phyloP scores from a whole-genome alignment of 1,140 invertebrate species.

The Temnothorax longispinosus region DNA sequence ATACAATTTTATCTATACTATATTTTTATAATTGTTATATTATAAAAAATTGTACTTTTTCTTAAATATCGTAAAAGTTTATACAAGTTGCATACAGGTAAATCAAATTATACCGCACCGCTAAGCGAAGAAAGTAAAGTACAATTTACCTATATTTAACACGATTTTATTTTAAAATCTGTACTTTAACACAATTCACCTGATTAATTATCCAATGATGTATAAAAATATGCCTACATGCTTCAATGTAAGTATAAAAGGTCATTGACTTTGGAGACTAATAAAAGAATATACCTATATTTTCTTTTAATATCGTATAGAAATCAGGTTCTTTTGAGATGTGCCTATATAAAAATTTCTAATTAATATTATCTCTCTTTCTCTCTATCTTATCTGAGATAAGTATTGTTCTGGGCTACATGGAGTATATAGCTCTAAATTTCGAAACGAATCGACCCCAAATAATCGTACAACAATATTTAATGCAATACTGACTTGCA shows the following conservation, averaged over 20 bases:
- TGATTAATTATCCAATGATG: conserved; percentile 11
- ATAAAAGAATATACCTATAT: not conserved
- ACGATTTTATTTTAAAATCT: not conserved
- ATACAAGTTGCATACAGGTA: not conserved
- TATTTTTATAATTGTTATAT: not conserved
- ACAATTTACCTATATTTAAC: not conserved
- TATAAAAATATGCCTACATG: not conserved
- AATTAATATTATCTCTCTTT: conserved; percentile 9
- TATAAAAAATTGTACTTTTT: not conserved
- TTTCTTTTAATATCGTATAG: not conserved
- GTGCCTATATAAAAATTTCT: conserved; percentile 67
- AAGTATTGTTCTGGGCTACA: not conserved
- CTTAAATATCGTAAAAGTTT: not conserved
- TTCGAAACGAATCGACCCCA: not conserved
- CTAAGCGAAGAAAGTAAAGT: not conserved
- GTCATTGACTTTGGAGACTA: not conserved
- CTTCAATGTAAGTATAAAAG: not conserved
- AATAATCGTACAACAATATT: conserved; percentile 50
- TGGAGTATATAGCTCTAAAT: conserved; percentile 20
- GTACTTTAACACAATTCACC: not conserved
- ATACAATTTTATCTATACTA: not conserved
- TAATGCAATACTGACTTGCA: conserved; percentile 73
- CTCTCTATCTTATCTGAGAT: conserved; percentile 12
- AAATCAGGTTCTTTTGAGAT: conserved; percentile 56
- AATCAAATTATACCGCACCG: conserved; percentile 9